phyloP scores from a whole-genome alignment of 2,888 invertebrate species.

The Darwinula stevensoni region DNA sequence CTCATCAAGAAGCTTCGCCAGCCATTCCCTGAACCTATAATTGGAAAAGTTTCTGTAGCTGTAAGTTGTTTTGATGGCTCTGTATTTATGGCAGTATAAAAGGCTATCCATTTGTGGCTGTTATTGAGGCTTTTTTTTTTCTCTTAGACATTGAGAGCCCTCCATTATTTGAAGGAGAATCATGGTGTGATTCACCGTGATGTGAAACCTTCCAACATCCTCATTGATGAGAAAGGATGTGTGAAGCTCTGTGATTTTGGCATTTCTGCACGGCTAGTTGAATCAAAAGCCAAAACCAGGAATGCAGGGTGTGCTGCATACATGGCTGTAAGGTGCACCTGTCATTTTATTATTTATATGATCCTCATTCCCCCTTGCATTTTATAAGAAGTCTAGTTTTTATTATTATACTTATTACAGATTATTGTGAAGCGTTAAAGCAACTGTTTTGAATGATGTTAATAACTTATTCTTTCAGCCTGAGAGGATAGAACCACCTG shows the following conservation, averaged over 20 bases:
- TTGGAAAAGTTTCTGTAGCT: conserved; percentile 88
- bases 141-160: conserved; percentile 62
- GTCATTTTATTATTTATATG: background rate
- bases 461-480: conserved; percentile 27
- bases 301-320: conserved; percentile 97
- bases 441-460: background rate
- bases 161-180: conserved; percentile 85
- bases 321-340: conserved; percentile 53
- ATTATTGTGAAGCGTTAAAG: no score
- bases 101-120: no score
- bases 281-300: conserved; percentile 88
- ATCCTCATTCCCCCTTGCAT: background rate
- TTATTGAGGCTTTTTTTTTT: conserved; percentile 6
- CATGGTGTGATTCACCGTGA: conserved; percentile 94
- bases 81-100: conserved; percentile 4
- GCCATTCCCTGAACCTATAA: conserved; percentile 80
- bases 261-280: conserved; percentile 86
- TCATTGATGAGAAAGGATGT: conserved; percentile 74
- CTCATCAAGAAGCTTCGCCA: conserved; percentile 50
- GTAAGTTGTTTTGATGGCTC: conserved; percentile 27
- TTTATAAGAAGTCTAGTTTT: no score
- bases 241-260: conserved; percentile 99
- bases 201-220: conserved; percentile 94
- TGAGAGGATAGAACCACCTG: conserved; percentile 79
- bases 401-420: no score